phyloP scores from a whole-genome alignment of 1,140 invertebrate species.

The Ptiloglossa arizonensis region DNA sequence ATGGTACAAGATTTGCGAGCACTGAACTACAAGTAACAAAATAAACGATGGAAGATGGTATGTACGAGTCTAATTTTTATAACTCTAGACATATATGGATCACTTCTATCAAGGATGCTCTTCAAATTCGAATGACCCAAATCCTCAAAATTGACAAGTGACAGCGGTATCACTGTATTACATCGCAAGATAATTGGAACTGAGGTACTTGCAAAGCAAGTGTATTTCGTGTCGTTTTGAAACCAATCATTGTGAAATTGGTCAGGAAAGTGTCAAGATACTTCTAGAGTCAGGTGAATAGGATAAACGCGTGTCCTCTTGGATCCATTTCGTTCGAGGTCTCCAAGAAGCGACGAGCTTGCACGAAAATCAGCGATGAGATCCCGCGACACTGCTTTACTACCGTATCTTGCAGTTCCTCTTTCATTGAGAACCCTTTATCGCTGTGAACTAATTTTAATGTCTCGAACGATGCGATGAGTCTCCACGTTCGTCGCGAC shows the following conservation, averaged over 20 bases:
- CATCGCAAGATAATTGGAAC: too few species aligned
- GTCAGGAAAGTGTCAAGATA: constrained; percentile 28
- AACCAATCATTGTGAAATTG: neutral
- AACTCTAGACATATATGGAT: neutral
- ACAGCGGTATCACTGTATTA: neutral
- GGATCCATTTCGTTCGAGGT: neutral
- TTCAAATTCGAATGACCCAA: neutral
- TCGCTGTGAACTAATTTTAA: constrained; percentile 72
- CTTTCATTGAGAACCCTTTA: neutral
- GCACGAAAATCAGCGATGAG: constrained; percentile 4
- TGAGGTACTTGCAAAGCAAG: too few species aligned
- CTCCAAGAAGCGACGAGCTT: neutral
- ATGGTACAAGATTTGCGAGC: neutral
- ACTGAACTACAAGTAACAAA: neutral
- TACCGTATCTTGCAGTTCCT: neutral
- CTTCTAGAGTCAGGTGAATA: constrained; percentile 6
- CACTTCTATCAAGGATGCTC: neutral
- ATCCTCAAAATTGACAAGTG: neutral
- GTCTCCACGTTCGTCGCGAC: constrained; percentile 85
- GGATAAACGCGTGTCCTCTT: constrained; percentile 9
- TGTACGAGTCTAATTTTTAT: too few species aligned
- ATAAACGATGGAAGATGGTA: too few species aligned
- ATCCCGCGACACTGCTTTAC: neutral
- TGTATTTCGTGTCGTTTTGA: neutral
- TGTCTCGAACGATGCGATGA: constrained; percentile 88